Conservation (phyloP, 2,113 vertebrate genomes). For the Brachyistius frenatus region DNA sequence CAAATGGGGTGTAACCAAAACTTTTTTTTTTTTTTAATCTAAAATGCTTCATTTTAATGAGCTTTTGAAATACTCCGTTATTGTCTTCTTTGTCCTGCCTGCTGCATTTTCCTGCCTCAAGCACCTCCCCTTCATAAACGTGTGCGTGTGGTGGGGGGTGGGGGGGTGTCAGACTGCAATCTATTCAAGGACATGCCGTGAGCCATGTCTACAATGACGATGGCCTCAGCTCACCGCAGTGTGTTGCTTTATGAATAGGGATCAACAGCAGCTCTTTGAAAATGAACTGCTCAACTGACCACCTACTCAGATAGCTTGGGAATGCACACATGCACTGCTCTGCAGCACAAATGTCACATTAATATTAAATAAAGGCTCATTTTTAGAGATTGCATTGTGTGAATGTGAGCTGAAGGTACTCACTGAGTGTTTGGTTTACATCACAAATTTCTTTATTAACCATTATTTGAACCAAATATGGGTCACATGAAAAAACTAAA, state of each 20-base stretch:
- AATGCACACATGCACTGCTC: constrained; percentile 4
- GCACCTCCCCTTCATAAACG: constrained; percentile 24
- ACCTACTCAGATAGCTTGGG: not conserved
- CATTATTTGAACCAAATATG: constrained; percentile 75
- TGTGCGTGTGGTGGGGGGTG: not conserved
- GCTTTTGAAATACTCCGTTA: no score
- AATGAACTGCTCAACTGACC: constrained; percentile 23
- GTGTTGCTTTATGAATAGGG: constrained; percentile 42
- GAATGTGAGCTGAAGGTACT: constrained; percentile 1
- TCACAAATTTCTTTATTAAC: constrained; percentile 81
- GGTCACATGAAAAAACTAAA: constrained; percentile 73
- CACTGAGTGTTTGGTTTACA: constrained; percentile 37
- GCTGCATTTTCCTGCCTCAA: constrained; percentile 12
- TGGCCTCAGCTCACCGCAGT: constrained; percentile 44
- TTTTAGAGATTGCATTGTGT: not conserved
- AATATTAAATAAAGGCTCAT: not conserved
- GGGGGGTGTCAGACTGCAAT: constrained; percentile 50
- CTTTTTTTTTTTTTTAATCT: no score
- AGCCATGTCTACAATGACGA: constrained; percentile 55
- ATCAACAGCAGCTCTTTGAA: constrained; percentile 14
- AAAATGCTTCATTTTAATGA: no score
- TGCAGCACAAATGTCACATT: not conserved
- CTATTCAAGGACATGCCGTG: constrained; percentile 70
- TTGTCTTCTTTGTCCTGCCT: no score
- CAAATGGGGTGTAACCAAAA: no score